Conservation (phyloP, 2,797 vertebrate species). For the Synaphobranchus kaupii region DNA sequence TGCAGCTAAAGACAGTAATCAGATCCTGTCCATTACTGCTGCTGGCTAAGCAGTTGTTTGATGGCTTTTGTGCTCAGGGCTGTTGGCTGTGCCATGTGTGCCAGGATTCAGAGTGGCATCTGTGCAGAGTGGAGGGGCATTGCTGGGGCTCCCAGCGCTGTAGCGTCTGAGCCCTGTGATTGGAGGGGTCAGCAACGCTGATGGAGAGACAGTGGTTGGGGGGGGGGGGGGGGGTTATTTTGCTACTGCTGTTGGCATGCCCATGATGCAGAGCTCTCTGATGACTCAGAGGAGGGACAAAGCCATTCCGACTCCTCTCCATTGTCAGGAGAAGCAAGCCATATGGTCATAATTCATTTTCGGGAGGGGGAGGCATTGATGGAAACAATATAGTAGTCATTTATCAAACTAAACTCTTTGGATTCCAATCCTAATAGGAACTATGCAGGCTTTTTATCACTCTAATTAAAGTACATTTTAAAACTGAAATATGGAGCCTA, state of each 20-base stretch:
- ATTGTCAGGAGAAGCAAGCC: background rate
- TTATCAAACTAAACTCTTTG: constrained; percentile 18
- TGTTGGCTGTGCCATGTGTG: constrained; percentile 30
- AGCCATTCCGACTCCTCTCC: background rate
- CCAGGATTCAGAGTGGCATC: constrained; percentile 33
- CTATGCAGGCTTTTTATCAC: background rate
- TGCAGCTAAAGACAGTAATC: constrained; percentile 44
- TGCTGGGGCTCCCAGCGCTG: constrained; percentile 27
- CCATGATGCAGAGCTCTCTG: background rate
- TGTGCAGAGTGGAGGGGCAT: constrained; percentile 39
- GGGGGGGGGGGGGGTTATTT: background rate
- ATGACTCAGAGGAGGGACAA: constrained; percentile 1
- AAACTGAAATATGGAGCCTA: background rate
- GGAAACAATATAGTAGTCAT: constrained; percentile 13
- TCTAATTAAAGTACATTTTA: background rate
- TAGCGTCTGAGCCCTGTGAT: background rate
- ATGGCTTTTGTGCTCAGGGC: constrained; percentile 42
- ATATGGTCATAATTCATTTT: constrained; percentile 7
- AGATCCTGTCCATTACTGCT: constrained; percentile 47
- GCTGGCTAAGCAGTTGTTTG: constrained; percentile 52
- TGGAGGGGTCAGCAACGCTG: constrained; percentile 27
- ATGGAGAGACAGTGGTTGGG: background rate
- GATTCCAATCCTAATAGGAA: background rate
- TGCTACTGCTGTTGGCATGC: background rate
- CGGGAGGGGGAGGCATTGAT: background rate